A percentile compares a stretch with the other conserved stretches of the same genome.
Evolutionary conservation across 2,113 vertebrate species (phyloP).

Genomic region (Sciurus niger): DNA sequence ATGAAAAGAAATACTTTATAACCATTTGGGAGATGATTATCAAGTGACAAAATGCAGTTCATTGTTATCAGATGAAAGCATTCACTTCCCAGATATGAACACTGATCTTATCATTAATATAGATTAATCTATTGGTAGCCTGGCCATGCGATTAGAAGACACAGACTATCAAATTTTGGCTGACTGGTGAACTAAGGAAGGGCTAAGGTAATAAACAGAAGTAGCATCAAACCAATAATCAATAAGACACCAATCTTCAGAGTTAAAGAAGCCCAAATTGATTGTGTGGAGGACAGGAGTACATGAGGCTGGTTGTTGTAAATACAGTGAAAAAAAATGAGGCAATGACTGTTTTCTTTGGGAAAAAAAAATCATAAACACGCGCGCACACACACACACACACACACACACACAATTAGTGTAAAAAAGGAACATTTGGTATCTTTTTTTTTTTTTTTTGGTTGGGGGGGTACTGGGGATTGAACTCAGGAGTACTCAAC

Average conservation of each 20-base stretch:
- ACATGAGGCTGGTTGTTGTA: neutral
- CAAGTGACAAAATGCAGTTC: conserved; percentile 43
- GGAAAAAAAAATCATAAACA: neutral
- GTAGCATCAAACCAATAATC: neutral
- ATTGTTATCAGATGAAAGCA: conserved; percentile 37
- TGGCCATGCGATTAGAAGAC: neutral
- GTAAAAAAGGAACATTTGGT: neutral
- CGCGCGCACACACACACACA: neutral
- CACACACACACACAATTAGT: neutral
- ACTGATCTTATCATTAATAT: neutral
- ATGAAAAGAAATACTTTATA: conserved; percentile 29
- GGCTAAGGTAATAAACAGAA: conserved; percentile 37
- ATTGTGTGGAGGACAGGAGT: neutral
- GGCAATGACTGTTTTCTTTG: neutral
- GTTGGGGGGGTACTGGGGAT: no score
- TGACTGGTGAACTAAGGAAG: conserved; percentile 38
- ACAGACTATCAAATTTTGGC: neutral
- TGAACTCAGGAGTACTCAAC: no score
- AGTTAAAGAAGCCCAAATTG: neutral
- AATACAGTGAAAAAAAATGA: neutral
- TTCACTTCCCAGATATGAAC: conserved; percentile 50
- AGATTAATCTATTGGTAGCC: neutral
- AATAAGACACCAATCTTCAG: neutral
- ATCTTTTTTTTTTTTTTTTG: no score
- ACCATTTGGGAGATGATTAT: neutral